Evolutionary conservation across 2,113 vertebrate genomes (phyloP).

Genomic region (Talpa occidentalis): DNA sequence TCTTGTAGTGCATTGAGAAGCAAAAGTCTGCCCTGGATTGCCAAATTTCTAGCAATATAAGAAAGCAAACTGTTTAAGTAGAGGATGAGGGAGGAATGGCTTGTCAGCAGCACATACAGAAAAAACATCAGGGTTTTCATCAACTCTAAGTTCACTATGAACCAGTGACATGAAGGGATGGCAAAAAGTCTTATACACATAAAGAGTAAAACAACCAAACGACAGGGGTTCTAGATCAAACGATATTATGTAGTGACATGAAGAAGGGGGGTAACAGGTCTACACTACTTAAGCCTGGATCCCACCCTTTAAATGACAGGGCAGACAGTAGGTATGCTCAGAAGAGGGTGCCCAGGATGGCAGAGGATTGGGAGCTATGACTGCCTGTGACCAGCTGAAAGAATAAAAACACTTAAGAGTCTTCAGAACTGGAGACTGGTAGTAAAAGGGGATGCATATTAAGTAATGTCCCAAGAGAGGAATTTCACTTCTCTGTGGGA

Average conservation of each 20-base stretch:
- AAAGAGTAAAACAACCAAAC: rapidly evolving
- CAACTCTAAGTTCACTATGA: not conserved
- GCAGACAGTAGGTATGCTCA: not conserved
- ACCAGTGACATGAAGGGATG: not conserved
- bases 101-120: not conserved
- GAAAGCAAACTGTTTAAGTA: not conserved
- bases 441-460: not conserved
- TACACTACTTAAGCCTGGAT: not conserved
- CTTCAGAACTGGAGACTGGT: not conserved
- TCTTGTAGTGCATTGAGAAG: not conserved
- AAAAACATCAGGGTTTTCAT: not conserved
- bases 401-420: not conserved
- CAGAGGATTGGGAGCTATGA: not conserved
- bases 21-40: not conserved
- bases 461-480: not conserved
- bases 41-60: too few species aligned
- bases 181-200: not conserved
- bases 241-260: not conserved
- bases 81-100: not conserved
- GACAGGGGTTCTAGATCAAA: not conserved
- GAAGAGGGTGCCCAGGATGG: not conserved
- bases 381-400: too few species aligned
- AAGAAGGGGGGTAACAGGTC: not conserved
- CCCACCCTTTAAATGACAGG: not conserved
- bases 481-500: not conserved